Percentiles rank a stretch among this genome's conserved stretches.
phyloP scores from a whole-genome alignment of 2,113 vertebrate genomes.

The Amia ocellicauda region DNA sequence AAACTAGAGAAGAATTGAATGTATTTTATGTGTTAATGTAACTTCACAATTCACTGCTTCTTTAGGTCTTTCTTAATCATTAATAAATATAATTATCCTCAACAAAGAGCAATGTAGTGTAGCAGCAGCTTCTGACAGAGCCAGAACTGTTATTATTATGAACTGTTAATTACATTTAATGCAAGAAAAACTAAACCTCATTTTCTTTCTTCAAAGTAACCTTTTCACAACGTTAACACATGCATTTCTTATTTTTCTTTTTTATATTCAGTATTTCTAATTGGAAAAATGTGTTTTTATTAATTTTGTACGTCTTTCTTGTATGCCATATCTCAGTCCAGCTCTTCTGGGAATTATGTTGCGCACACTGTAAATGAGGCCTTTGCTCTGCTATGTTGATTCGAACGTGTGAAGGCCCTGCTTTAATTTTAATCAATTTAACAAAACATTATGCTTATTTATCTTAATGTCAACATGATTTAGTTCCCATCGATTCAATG shows the following conservation, averaged over 20 bases:
- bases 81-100: constrained; percentile 58
- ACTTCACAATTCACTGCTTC: constrained; percentile 41
- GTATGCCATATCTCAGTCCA: constrained; percentile 3
- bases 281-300: constrained; percentile 6
- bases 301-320: constrained; percentile 3
- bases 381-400: no score
- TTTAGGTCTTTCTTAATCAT: constrained; percentile 45
- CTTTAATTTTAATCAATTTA: no score
- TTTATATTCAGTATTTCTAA: not conserved
- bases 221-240: constrained; percentile 12
- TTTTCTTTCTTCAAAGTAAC: constrained; percentile 24
- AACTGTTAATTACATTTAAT: constrained; percentile 55
- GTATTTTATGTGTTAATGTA: constrained; percentile 13
- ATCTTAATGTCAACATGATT: no score
- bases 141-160: constrained; percentile 40
- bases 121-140: constrained; percentile 40
- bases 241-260: constrained; percentile 9
- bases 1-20: constrained; percentile 28
- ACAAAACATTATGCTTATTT: no score
- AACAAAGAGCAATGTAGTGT: constrained; percentile 49
- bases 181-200: constrained; percentile 32
- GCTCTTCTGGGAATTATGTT: not conserved
- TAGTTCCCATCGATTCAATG: no score
- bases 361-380: no score
- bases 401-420: no score